Evolutionary conservation across 2,888 invertebrate genomes (phyloP).

Genomic region (Archips crataeganus): DNA sequence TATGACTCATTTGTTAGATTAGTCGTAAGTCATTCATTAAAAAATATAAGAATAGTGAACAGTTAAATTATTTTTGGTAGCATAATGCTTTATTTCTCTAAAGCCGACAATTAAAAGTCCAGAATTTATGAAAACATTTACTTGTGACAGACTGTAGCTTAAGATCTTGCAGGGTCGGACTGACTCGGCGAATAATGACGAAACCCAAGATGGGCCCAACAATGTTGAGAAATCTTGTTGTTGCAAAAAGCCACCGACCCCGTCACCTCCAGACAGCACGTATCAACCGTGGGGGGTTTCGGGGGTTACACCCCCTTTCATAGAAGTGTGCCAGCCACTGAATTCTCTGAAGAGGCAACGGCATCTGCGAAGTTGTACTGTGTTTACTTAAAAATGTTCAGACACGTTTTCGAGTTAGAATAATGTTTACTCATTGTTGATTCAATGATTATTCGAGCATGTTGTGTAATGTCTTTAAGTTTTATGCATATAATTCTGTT

Average conservation of each 20-base stretch:
- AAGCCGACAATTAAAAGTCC: slow-evolving; percentile 9
- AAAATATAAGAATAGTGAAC: too few relatives aligned
- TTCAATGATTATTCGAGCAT: neutral
- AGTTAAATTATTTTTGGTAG: too few relatives aligned
- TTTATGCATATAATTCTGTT: neutral
- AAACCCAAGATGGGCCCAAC: slow-evolving; percentile 48
- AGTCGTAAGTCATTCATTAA: too few relatives aligned
- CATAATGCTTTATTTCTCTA: neutral
- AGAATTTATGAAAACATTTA: slow-evolving; percentile 9
- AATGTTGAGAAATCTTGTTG: slow-evolving; percentile 56
- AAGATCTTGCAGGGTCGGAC: slow-evolving; percentile 14
- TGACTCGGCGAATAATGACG: slow-evolving; percentile 12
- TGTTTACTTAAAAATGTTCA: slow-evolving; percentile 20
- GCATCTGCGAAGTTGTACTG: slow-evolving; percentile 12
- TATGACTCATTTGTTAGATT: too few relatives aligned
- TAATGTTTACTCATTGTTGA: slow-evolving; percentile 24
- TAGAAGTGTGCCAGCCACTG: slow-evolving; percentile 39
- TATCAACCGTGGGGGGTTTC: slow-evolving; percentile 46
- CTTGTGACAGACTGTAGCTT: slow-evolving; percentile 14
- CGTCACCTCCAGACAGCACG: slow-evolving; percentile 66
- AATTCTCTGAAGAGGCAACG: slow-evolving; percentile 32
- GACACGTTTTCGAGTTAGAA: slow-evolving; percentile 2
- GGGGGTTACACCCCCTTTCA: slow-evolving; percentile 28
- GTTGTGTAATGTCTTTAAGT: neutral
- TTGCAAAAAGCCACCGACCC: slow-evolving; percentile 57